Base-by-base conservation (phyloP, 2,797 vertebrate species). In the Danionella dracula region DNA sequence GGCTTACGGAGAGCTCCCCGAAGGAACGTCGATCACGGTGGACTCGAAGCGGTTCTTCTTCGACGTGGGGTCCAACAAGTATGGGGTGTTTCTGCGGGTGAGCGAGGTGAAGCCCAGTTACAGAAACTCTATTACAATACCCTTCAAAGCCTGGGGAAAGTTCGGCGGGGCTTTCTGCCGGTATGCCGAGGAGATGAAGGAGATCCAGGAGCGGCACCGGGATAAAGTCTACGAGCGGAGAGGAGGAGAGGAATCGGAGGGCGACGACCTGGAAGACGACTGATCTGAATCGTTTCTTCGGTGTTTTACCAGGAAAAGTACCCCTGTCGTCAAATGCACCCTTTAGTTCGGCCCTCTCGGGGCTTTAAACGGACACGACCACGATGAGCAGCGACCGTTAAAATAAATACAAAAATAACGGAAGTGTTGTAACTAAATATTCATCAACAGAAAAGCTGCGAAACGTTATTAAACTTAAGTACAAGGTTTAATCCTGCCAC, bases 1-100 rank as follows among this genome's bases (percentile, higher is more conserved):
- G 6, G 90, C 90, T 42, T 95, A 90, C 77, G 90, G 91, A 40
- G 95, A 97, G 85, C 90, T 98, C 0, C 95, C 95, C 11, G 95
- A 97, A 80, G 94, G 95, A 82, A 96, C 95, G 31, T 95, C 95
- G 15, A 92, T 98, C 82, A 94, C 93, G 44, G 95, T 97, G 89
- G 95, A 97, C 91, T 93, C 92, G 57, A 98, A 98, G 80, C 92
- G 95, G 29, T 98, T 98, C 84, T 97, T 98, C 86, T 98, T 98
- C 74, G 95, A 98, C 82, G 95, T 98, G 70, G 95, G 95, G 54
- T 96, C 91, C 84, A 98, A 97, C 91, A 97, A 98, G 83, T 97
- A 98, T 79, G 95, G 95, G 31, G 95, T 98, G 76, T 97, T 97
- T 76, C 79, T 98, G 73, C 89, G 95, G 70, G 93, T 98, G 77